Evolutionary conservation across 2,113 vertebrate species (phyloP).

Genomic region (Mohoua ochrocephala): DNA sequence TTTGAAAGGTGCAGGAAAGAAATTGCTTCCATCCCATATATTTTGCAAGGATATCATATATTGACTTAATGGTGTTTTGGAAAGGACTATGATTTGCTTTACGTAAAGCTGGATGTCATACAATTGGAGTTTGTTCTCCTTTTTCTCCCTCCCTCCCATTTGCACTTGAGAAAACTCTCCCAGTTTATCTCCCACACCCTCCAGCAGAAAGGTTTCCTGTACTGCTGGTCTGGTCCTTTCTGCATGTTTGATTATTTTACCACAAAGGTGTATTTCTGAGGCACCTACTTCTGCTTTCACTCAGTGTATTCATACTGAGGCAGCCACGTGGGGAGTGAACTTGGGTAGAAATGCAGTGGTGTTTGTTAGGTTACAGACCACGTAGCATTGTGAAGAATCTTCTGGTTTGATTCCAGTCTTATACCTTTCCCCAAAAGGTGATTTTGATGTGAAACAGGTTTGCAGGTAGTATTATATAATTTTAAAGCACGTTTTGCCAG

Average conservation of each 20-base stretch:
- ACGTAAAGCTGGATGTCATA: background rate
- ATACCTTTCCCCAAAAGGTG: background rate
- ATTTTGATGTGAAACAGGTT: background rate
- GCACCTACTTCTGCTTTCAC: background rate
- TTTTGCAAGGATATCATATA: background rate
- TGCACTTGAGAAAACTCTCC: background rate
- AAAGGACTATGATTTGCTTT: background rate
- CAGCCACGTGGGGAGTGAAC: background rate
- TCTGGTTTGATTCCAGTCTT: background rate
- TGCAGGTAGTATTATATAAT: background rate
- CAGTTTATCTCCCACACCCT: background rate
- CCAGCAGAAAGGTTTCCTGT: background rate
- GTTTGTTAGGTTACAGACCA: background rate
- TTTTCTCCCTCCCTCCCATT: background rate
- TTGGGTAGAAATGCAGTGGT: background rate
- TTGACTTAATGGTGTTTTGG: background rate
- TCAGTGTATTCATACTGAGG: background rate
- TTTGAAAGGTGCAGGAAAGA: background rate
- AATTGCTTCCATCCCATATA: background rate
- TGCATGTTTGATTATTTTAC: background rate
- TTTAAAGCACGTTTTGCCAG: background rate
- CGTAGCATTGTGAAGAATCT: accelerated
- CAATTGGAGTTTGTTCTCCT: background rate
- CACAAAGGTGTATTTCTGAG: background rate
- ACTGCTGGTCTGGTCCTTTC: background rate